Percentiles rank a stretch among this genome's conserved stretches.
Evolutionary conservation across 2,113 vertebrate species (phyloP).

Genomic region (Eurystomus gularis): DNA sequence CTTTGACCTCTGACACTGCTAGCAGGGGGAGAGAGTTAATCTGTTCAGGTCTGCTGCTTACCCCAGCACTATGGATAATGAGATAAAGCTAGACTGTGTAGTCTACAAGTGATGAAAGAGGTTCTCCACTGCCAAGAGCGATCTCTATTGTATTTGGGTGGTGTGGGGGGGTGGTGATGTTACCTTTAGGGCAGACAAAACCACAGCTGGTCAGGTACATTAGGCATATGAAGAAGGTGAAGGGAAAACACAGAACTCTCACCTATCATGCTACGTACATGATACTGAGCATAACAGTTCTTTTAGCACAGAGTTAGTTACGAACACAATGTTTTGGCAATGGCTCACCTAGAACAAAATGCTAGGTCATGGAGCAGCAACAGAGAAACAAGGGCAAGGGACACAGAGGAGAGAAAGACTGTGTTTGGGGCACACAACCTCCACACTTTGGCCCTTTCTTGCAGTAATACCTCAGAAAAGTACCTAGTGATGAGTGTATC

Average conservation of each 20-base stretch:
- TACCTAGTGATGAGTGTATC: neutral
- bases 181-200: neutral
- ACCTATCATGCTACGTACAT: neutral
- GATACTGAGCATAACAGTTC: neutral
- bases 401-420: neutral
- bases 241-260: neutral
- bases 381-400: neutral
- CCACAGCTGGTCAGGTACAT: neutral
- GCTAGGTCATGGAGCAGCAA: neutral
- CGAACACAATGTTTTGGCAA: neutral
- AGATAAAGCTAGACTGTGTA: neutral
- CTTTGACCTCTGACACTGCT: neutral
- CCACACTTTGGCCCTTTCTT: neutral
- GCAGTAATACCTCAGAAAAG: neutral
- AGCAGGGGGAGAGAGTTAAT: neutral
- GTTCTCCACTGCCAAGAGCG: neutral
- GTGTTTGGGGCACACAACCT: neutral
- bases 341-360: neutral
- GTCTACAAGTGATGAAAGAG: neutral
- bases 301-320: neutral
- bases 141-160: too few species aligned
- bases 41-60: neutral
- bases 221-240: neutral
- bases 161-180: fast-evolving
- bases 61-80: neutral